Evolutionary conservation across 2,797 vertebrate genomes (phyloP).

Genomic region (Numenius phaeopus): DNA sequence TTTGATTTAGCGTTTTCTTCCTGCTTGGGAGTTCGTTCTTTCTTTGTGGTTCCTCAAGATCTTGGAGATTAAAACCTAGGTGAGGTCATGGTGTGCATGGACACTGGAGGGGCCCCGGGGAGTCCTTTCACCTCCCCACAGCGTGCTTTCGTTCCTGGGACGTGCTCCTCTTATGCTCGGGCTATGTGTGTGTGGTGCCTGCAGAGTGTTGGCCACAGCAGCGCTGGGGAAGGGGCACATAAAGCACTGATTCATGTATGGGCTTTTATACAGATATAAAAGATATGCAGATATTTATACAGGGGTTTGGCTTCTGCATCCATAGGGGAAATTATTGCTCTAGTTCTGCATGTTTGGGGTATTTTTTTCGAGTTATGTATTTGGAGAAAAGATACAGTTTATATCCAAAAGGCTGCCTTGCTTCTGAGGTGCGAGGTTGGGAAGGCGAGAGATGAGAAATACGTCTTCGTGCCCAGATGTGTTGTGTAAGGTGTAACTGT

Average conservation of each 20-base stretch:
- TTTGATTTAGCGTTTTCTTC: background rate
- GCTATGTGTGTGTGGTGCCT: accelerated
- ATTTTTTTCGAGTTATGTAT: background rate
- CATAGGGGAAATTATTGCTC: background rate
- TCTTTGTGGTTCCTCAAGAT: background rate
- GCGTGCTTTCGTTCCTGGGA: background rate
- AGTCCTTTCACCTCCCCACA: background rate
- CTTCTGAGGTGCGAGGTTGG: background rate
- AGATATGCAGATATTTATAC: too few species aligned
- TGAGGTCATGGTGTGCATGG: background rate
- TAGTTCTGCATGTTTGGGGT: background rate
- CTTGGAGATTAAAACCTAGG: background rate
- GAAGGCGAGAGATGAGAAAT: background rate
- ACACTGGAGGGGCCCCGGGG: background rate
- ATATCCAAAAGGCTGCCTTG: background rate
- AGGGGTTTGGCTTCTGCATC: accelerated
- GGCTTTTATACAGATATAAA: background rate
- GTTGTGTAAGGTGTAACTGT: background rate
- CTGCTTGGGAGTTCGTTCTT: background rate
- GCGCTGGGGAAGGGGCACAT: background rate
- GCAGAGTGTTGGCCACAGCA: accelerated
- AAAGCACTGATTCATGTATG: background rate
- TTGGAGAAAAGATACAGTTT: background rate
- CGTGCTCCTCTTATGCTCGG: accelerated
- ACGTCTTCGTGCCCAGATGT: background rate